These are phyloP conservation scores for Colletes gigas DNA, from an alignment of 1,140 invertebrate genomes.

Conservation along the genomic window DNA sequence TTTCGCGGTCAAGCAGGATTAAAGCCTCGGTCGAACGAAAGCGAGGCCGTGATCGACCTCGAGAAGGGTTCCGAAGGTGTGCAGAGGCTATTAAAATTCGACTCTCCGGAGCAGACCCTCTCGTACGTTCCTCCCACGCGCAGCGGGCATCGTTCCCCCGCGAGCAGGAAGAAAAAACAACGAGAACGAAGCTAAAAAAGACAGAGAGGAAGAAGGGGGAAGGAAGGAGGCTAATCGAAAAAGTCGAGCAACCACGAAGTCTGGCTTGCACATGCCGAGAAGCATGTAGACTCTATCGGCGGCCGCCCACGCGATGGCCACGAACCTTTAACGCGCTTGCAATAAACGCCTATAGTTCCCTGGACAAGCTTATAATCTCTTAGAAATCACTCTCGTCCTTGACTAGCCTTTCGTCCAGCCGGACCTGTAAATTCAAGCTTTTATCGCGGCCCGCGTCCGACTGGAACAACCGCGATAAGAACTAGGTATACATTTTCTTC, in stretches of 20 bases:
- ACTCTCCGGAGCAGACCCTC: constrained; percentile 21
- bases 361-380: constrained; percentile 47
- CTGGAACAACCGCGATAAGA: not conserved
- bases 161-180: constrained; percentile 12
- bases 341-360: constrained; percentile 41
- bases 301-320: constrained; percentile 58
- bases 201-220: constrained; percentile 13
- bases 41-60: not conserved
- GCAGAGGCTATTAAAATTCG: constrained; percentile 60
- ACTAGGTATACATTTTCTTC: not conserved
- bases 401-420: constrained; percentile 12
- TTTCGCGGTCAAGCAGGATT: not conserved
- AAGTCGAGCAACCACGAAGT: constrained; percentile 64
- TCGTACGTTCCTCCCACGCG: constrained; percentile 61
- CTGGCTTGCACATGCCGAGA: constrained; percentile 59
- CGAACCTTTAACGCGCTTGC: constrained; percentile 52
- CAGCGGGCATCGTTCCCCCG: constrained; percentile 8
- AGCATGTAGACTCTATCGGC: constrained; percentile 68
- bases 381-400: constrained; percentile 35
- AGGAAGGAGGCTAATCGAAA: constrained; percentile 55
- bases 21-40: not conserved
- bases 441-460: not conserved
- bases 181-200: constrained; percentile 1
- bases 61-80: constrained; percentile 9
- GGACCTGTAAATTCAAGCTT: not conserved